Conservation (phyloP, 2,888 invertebrate genomes). For the Phanerotoma sp. region DNA sequence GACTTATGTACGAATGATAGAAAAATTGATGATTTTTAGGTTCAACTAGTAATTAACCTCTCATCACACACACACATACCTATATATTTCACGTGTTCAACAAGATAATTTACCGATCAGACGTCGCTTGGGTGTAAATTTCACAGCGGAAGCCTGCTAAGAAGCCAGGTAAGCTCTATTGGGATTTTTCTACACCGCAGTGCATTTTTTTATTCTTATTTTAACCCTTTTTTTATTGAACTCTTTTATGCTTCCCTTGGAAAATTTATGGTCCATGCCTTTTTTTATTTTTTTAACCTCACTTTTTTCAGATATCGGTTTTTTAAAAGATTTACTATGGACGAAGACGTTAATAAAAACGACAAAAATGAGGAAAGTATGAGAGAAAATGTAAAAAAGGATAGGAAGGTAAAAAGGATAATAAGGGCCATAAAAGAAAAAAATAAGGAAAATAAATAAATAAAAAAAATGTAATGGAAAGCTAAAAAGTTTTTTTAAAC, state of each 20-base stretch:
- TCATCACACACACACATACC: slow-evolving; percentile 15
- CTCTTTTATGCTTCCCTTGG: not conserved
- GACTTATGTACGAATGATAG: slow-evolving; percentile 6
- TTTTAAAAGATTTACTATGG: not conserved
- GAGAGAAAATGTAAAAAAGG: no score
- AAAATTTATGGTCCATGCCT: not conserved
- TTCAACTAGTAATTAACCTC: slow-evolving; percentile 14
- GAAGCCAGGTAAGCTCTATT: slow-evolving; percentile 34
- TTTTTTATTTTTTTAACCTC: not conserved
- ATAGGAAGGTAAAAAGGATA: not conserved
- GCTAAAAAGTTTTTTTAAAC: not conserved
- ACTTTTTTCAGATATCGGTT: no score
- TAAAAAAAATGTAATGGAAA: not conserved
- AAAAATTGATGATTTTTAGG: no score
- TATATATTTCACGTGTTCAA: not conserved
- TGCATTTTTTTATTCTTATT: slow-evolving; percentile 5
- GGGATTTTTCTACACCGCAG: slow-evolving; percentile 28
- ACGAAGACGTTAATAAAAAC: not conserved
- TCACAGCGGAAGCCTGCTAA: slow-evolving; percentile 35
- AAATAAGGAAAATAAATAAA: not conserved
- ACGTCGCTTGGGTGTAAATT: slow-evolving; percentile 34
- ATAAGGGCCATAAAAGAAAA: not conserved
- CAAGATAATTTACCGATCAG: slow-evolving; percentile 34
- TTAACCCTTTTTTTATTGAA: not conserved
- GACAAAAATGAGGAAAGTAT: not conserved